Conservation (phyloP, 2,888 invertebrate genomes). For the Thecophora atra region DNA sequence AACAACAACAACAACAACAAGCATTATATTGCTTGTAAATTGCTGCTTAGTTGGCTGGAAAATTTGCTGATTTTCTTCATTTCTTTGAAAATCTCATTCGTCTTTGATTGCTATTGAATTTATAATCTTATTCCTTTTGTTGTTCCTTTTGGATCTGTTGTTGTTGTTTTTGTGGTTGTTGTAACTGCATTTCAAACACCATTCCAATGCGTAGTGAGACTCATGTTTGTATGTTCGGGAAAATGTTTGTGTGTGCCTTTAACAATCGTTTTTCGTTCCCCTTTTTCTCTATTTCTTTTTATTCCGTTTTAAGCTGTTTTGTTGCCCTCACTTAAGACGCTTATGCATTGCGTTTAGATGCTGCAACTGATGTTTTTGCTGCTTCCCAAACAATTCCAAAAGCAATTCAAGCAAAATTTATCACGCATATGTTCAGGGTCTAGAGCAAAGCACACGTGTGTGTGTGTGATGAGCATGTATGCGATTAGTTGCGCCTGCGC, state of each 20-base stretch:
- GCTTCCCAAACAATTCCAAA: slow-evolving; percentile 7
- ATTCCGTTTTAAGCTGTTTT: background rate
- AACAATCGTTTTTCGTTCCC: slow-evolving; percentile 40
- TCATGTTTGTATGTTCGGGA: slow-evolving; percentile 41
- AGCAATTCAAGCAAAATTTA: slow-evolving; percentile 50
- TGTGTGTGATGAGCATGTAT: background rate
- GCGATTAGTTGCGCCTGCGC: slow-evolving; percentile 9
- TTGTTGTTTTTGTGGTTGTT: slow-evolving; percentile 43
- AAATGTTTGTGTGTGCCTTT: slow-evolving; percentile 47
- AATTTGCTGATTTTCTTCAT: slow-evolving; percentile 40
- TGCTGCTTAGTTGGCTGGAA: slow-evolving; percentile 41
- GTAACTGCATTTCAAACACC: slow-evolving; percentile 51
- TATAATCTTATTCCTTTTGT: background rate
- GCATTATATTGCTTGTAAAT: slow-evolving; percentile 45
- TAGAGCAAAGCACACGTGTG: background rate
- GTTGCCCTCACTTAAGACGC: background rate
- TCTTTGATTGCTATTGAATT: slow-evolving; percentile 30
- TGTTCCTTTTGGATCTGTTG: slow-evolving; percentile 19
- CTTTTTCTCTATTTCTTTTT: background rate
- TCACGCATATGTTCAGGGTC: slow-evolving; percentile 42
- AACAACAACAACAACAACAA: slow-evolving; percentile 25
- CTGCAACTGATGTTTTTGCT: slow-evolving; percentile 12
- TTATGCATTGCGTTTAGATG: slow-evolving; percentile 40
- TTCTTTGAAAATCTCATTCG: slow-evolving; percentile 40
- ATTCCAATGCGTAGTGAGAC: slow-evolving; percentile 48